Base-by-base conservation (phyloP, 2,113 vertebrate genomes). In the Prunella himalayana region DNA sequence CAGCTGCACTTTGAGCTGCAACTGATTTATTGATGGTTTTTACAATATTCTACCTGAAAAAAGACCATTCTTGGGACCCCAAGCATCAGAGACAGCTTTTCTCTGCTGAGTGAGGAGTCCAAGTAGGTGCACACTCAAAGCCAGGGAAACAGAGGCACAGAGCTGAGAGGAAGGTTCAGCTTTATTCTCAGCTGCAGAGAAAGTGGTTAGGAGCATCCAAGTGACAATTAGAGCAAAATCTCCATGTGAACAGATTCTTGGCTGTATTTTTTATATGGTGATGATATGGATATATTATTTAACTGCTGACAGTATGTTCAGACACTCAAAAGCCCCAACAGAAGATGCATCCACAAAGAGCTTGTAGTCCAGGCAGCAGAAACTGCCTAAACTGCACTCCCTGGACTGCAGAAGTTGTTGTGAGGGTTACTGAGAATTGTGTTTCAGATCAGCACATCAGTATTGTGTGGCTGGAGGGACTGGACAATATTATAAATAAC, bases 191-290 rank as follows among this genome's bases (percentile, higher is more conserved):
- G 51, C 39, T 68, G 79, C 47, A 94, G 45, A 30, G 31, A 75
- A 89, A 76, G 37, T 69, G 5, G 9, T 57, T 89, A 54, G 87
- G 59, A 76, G 33, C 42, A 79, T 69, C 31, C 54, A 61, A 91
- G 47, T 47, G 60, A 88, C 61, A 89, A 66, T 71, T 80, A 94
- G 82, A 90, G 33, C 41, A 94, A 73, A 53, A 71, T 68, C 51
- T 82, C 39, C 5, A 1, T 23, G 27, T 56, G 82, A 88, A 88
- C 85, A 92, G 78, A 80, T 88, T 92, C 90, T 81, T 93, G 80
- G 64, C 56, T 80, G 31, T 91, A 31, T 64, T 70, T 96, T 92
- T 94, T 49, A 90, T 91, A 76, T 56, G 78, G 66, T 95, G 93
- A 81, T 91, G 66, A 89, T 95, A 80, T 1, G 3, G 92, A 49